Evolutionary conservation across 1,140 invertebrate genomes (phyloP), one percentile per base, ranked within the genome.

Genomic region (Trachymyrmex cornetzi): DNA sequence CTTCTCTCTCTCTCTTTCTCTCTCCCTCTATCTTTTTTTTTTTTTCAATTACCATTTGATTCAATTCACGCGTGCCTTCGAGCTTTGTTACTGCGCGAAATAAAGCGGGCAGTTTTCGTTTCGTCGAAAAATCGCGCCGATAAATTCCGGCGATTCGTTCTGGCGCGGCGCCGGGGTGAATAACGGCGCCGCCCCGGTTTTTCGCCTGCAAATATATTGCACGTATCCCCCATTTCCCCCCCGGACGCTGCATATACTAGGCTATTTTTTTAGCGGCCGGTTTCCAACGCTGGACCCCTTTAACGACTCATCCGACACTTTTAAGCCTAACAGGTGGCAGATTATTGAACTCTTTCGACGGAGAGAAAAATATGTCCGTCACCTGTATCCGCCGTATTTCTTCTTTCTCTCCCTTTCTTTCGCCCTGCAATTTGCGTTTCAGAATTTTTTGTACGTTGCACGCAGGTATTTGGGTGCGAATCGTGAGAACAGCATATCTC

Each of bases 271-370:
- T 19, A 66, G 24, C 48, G 16, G 14, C 55, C 34, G 24, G 55
- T 71, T 53, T 57, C 38, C 55, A 69, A 53, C 34, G 30, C 11
- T 38, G 69, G 55, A 38, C 24, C 55, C 27, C 38, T 63, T 59
- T 64, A 77, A 86, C 77, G 87, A 82, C 50, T 55, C 53, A 61
- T 67, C 79, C 5, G 72, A 74, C 85, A 72, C 55, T 90, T 89
- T 89, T 87, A 84, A 87, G 72, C 79, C 79, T 87, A 90, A 89
- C 89, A 90, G 85, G 89, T 89, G 85, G 79, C 67, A 90, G 79
- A 87, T 90, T 80, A 89, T 89, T 66, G 67, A 71, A 27, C 50
- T 38, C 12, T 71, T 44, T 30, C 34, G n/a, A 24, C 12, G n/a
- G 5, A 64, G 63, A n/a, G 4, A 87, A 61, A 88, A 81, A 77